These are phyloP conservation scores for Protosalanx chinensis DNA, from an alignment of 2,797 vertebrate species.

Conservation along the genomic window DNA sequence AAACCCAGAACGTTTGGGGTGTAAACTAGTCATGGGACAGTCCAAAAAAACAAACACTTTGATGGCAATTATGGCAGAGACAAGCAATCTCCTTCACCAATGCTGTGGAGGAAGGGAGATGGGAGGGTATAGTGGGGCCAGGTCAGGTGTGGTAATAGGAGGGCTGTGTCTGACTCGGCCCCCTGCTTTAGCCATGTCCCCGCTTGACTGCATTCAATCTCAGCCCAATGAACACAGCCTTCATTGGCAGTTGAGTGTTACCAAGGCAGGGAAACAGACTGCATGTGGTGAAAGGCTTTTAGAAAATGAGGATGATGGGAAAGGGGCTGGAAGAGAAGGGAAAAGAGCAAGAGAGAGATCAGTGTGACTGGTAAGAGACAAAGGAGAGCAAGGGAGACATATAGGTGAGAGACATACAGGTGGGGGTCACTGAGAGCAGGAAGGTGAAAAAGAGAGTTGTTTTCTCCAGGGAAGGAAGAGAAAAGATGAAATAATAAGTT, in stretches of 20 bases:
- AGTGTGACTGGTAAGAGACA: conserved; percentile 1
- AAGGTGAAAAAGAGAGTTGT: conserved; percentile 49
- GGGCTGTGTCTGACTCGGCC: conserved; percentile 54
- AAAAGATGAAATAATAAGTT: conserved; percentile 53
- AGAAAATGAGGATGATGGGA: conserved; percentile 65
- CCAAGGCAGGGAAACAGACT: conserved; percentile 74
- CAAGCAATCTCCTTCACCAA: conserved; percentile 77
- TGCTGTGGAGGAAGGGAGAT: conserved; percentile 50
- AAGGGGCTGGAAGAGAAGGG: conserved; percentile 7
- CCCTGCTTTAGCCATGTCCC: conserved; percentile 56
- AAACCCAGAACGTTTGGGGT: conserved; percentile 26
- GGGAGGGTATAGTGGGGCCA: conserved; percentile 62
- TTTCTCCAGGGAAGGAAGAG: conserved; percentile 47
- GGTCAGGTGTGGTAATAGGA: conserved; percentile 59
- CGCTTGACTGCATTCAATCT: conserved; percentile 84
- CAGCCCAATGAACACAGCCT: conserved; percentile 80
- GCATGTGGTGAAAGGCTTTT: conserved; percentile 67
- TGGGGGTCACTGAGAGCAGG: conserved; percentile 26
- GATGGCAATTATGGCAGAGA: conserved; percentile 80
- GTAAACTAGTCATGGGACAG: conserved; percentile 63
- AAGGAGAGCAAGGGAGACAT: conserved; percentile 6
- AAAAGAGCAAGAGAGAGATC: neutral
- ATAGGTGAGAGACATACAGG: conserved; percentile 19
- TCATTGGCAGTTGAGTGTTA: conserved; percentile 75
- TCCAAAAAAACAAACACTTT: conserved; percentile 71